Conservation (phyloP, 2,113 vertebrate genomes). For the Laticauda colubrina region DNA sequence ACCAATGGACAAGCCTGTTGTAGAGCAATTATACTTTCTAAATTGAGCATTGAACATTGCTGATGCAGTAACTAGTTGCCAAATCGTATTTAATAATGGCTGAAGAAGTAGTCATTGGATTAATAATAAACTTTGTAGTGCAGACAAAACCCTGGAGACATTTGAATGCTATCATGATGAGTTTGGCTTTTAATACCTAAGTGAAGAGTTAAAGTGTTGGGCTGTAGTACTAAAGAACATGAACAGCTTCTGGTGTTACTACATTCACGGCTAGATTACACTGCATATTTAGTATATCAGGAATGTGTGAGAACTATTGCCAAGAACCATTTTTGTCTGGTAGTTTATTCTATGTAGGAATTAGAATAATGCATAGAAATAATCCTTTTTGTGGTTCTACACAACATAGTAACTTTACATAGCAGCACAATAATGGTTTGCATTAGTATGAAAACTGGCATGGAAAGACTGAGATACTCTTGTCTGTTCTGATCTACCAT, state of each 20-base stretch:
- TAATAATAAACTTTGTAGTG: neutral
- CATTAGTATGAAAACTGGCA: neutral
- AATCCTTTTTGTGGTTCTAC: neutral
- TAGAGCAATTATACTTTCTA: neutral
- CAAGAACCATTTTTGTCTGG: neutral
- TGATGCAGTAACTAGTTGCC: conserved; percentile 2
- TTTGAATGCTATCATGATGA: neutral
- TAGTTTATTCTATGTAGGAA: neutral
- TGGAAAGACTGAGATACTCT: neutral
- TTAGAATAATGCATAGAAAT: neutral
- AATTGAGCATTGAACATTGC: neutral
- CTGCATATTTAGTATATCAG: neutral
- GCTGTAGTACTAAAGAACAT: conserved; percentile 4
- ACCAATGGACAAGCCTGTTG: neutral
- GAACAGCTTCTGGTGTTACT: neutral
- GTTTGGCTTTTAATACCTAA: neutral
- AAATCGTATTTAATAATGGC: conserved; percentile 13
- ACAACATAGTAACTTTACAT: neutral
- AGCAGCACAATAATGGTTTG: neutral
- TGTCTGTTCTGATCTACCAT: neutral
- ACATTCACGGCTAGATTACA: neutral
- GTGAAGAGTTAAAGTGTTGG: neutral
- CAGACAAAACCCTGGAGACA: neutral
- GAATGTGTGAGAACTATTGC: neutral
- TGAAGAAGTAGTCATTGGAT: neutral